Percentiles rank a stretch among this genome's conserved stretches.
phyloP scores from a whole-genome alignment of 2,888 invertebrate genomes.

The Acronicta leporina region DNA sequence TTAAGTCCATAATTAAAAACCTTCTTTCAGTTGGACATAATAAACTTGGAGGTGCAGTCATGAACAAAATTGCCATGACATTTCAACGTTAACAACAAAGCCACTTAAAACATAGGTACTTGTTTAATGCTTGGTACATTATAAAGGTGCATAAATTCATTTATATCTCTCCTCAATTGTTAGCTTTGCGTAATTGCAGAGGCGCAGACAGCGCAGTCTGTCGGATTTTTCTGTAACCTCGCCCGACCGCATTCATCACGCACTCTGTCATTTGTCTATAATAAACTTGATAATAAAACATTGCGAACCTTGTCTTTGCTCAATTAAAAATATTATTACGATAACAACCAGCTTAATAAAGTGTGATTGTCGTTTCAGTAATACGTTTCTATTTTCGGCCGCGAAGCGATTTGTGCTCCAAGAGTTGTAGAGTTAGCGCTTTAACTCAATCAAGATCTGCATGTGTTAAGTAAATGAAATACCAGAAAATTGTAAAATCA shows the following conservation, averaged over 20 bases:
- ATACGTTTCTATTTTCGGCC: constrained; percentile 7
- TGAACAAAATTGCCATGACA: constrained; percentile 10
- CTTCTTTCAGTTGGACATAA: neutral
- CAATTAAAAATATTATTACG: constrained; percentile 40
- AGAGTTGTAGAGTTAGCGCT: neutral
- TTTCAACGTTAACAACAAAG: constrained; percentile 6
- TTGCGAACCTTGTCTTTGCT: constrained; percentile 13
- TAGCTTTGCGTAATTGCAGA: constrained; percentile 42
- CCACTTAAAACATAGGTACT: constrained; percentile 24
- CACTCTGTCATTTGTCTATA: constrained; percentile 51
- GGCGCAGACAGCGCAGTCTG: neutral
- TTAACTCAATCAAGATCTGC: neutral
- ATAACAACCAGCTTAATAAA: constrained; percentile 5
- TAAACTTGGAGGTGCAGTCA: constrained; percentile 1
- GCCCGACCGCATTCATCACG: constrained; percentile 16
- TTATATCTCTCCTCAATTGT: constrained; percentile 25
- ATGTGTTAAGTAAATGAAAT: neutral
- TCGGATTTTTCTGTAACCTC: constrained; percentile 12
- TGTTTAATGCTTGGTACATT: constrained; percentile 23
- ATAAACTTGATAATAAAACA: constrained; percentile 49
- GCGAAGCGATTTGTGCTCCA: neutral
- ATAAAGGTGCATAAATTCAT: constrained; percentile 25
- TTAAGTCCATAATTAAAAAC: neutral
- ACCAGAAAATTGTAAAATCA: neutral
- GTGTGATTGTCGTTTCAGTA: constrained; percentile 7